Base-by-base conservation (phyloP, 2,113 vertebrate genomes). In the Sminthopsis crassicaudata region DNA sequence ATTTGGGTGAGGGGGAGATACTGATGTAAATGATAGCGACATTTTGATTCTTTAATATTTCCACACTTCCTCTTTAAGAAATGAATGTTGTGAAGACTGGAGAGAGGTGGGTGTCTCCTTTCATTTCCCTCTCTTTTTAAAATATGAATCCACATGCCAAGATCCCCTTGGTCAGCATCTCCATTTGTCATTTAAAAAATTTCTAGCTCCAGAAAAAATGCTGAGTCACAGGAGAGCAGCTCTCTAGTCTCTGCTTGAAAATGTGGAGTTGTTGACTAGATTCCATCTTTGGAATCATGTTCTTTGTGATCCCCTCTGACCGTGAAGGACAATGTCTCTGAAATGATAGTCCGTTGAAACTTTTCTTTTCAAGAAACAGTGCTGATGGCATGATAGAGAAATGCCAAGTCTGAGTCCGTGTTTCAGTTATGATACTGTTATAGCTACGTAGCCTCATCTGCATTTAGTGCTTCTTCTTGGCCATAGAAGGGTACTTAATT, bases 141-240 rank as follows among this genome's bases (percentile, higher is more conserved):
- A 3, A 36, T 0, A 3, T 54, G 91, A 27, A 0, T 90, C 2
- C 52, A 2, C 24, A 50, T 46, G 53, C 92, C 27, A 36, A 92
- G 51, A 60, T n/a, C 95, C 93, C 36, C 55, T 42, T 42, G 92
- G 48, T 53, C 48, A 92, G 48, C n/a, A 50, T 96, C 89, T 76
- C 46, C 54, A 55, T 19, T 50, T 46, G 92, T 26, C 88, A 91
- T 24, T 91, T 42, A 90, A 94, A 94, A 52, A 24, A 91, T 95
- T 97, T 46, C 93, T 94, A 91, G 50, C 42, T 88, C 91, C 60
- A 52, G 50, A 51, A 54, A 94, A 94, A 95, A 25, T 97, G 97
- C 97, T 97, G 96, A 97, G 96, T 97, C 96, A 97, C 53, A 8
- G 57, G 95, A 60, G 91, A 67, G 48, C 51, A 51, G 0, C 93